Evolutionary conservation across 2,888 invertebrate species (phyloP).

Genomic region (Rotaria socialis): DNA sequence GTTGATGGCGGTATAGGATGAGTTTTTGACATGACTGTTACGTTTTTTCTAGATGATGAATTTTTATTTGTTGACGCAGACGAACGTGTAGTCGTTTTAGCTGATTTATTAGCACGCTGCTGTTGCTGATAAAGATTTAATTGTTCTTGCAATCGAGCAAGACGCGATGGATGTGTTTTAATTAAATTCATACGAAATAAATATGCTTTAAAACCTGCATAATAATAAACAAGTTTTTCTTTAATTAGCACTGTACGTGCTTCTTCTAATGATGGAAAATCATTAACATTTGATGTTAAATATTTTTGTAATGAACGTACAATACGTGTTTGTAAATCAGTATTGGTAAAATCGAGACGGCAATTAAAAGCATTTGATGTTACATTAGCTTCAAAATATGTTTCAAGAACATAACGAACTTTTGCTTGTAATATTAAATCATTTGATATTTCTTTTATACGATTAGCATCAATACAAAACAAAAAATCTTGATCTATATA

Average conservation of each 20-base stretch:
- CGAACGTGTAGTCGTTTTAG: neutral
- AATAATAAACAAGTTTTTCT: conserved; percentile 41
- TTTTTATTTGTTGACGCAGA: neutral
- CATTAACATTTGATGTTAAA: neutral
- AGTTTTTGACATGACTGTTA: neutral
- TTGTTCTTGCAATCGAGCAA: neutral
- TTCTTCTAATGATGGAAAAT: conserved; percentile 39
- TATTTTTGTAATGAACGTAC: conserved; percentile 6
- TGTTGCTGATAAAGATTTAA: neutral
- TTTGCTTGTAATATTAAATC: neutral
- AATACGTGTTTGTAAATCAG: neutral
- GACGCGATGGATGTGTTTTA: neutral
- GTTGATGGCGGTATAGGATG: neutral
- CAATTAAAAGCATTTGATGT: neutral
- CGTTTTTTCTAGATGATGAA: neutral
- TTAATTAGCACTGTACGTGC: conserved; percentile 39
- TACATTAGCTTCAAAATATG: neutral
- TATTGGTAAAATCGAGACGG: neutral
- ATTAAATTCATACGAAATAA: neutral
- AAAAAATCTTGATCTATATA: conserved; percentile 43
- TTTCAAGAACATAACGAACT: neutral
- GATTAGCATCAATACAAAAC: conserved; percentile 43
- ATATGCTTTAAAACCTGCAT: conserved; percentile 44
- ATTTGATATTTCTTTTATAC: conserved; percentile 39
- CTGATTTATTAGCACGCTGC: neutral